Evolutionary conservation across 2,888 invertebrate genomes (phyloP), one percentile per base, ranked within the genome.

Genomic region (Ectobius pallidus): DNA sequence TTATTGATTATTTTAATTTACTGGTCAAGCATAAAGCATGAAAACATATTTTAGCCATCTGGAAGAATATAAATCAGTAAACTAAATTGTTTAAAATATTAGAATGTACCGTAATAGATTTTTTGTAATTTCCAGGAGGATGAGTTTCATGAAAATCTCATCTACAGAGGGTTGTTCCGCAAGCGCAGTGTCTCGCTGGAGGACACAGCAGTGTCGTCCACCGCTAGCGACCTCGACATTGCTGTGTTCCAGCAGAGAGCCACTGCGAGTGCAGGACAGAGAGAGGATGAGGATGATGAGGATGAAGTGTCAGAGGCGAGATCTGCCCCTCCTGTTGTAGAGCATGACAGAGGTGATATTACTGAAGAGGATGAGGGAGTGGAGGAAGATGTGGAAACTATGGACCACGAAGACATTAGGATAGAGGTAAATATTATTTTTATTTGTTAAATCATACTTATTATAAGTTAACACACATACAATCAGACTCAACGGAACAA

Each of bases 111-210:
- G n/a, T n/a, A n/a, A n/a, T n/a, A n/a, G n/a, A n/a, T n/a, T n/a
- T n/a, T n/a, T n/a, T n/a, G n/a, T n/a, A n/a, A 25, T 52, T 32
- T 3, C n/a, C 58, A 79, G 67, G 83, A 83, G 71, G 82, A 92
- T 86, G 92, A 92, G 82, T 93, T 92, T 83, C 93, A 93, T 83
- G 93, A 93, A 85, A 92, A 91, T 83, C 87, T 92, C 80, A 89
- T 92, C 82, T 91, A 90, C 82, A 89, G 91, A 79, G 90, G 91
- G 79, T 87, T 90, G 81, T 92, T 92, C 84, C 88, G 77, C 9
- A 78, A 77, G 65, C 65, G 77, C 14, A 75, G 76, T 70, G 62
- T 77, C 58, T 77, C 77, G 1, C 74, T 77, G 49, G 77, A 77
- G 71, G 78, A 77, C 68, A 69, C 73, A 58, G 70, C 72, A 7